Percentiles rank a stretch among this genome's conserved stretches.
Conservation (phyloP, 92 coral and sea anemone species). For the Galaxea fascicularis region DNA sequence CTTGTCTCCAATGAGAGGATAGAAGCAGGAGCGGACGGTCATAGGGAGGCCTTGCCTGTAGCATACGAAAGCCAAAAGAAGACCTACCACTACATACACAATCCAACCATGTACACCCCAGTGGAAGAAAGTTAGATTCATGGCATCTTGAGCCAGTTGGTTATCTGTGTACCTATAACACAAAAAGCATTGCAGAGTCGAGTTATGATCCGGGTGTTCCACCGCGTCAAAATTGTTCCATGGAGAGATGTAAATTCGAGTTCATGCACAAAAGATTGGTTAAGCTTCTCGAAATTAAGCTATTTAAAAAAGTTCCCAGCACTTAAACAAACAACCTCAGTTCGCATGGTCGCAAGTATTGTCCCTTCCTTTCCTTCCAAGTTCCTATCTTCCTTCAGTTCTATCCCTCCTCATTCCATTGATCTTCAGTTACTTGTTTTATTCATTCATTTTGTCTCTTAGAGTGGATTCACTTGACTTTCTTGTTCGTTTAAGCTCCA, state of each 20-base stretch:
- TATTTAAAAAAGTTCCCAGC: too few species aligned
- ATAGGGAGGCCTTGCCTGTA: slow-evolving; percentile 86
- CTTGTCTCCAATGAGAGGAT: slow-evolving; percentile 88
- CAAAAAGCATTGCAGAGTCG: background rate
- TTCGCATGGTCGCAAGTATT: too few species aligned
- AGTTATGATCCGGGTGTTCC: background rate
- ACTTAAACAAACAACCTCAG: too few species aligned
- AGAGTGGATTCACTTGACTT: too few species aligned
- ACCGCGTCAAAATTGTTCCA: too few species aligned
- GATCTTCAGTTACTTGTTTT: too few species aligned
- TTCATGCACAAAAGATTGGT: background rate
- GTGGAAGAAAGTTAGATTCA: slow-evolving; percentile 90
- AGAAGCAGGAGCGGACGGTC: slow-evolving; percentile 93
- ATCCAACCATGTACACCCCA: slow-evolving; percentile 98
- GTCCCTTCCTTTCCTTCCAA: too few species aligned
- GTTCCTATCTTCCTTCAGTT: too few species aligned
- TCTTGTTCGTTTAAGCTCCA: too few species aligned
- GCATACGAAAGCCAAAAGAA: slow-evolving; percentile 81
- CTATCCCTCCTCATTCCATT: too few species aligned
- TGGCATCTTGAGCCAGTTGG: slow-evolving; percentile 90
- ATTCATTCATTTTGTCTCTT: too few species aligned
- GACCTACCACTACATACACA: slow-evolving; percentile 91
- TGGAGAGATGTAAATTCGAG: too few species aligned
- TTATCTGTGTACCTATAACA: slow-evolving; percentile 76
- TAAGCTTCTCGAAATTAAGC: background rate